Evolutionary conservation across 2,113 vertebrate species (phyloP).

Genomic region (Otus sunia): DNA sequence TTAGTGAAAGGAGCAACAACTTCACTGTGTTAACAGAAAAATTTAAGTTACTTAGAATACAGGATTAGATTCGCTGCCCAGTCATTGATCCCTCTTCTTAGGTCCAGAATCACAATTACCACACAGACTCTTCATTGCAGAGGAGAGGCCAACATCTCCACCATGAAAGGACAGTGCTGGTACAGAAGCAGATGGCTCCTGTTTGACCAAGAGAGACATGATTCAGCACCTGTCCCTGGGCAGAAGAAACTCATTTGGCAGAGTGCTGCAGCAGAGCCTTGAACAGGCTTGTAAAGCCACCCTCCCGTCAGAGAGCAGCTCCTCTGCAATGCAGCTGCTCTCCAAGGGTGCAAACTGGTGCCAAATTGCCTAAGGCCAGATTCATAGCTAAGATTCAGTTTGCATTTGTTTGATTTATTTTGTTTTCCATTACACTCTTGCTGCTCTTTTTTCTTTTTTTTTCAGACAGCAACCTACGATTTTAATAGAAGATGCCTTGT

Average conservation of each 20-base stretch:
- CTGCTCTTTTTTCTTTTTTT: neutral
- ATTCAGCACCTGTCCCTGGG: conserved; percentile 38
- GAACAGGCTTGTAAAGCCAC: neutral
- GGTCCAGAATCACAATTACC: neutral
- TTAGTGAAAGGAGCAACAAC: neutral
- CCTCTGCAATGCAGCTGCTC: conserved; percentile 62
- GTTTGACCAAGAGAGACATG: neutral
- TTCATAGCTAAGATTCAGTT: conserved; percentile 35
- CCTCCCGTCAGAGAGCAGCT: neutral
- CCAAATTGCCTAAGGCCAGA: conserved; percentile 28
- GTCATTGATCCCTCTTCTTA: neutral
- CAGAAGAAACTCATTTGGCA: conserved; percentile 6
- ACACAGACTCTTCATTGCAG: neutral
- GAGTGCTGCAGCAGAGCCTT: conserved; percentile 4
- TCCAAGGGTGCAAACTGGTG: conserved; percentile 9
- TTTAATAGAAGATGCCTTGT: conserved; percentile 7
- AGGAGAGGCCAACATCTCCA: neutral
- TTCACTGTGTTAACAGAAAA: neutral
- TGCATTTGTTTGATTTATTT: conserved; percentile 41
- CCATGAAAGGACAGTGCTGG: neutral
- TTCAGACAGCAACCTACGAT: neutral
- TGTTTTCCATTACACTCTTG: neutral
- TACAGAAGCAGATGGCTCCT: conserved; percentile 17
- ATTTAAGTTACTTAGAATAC: neutral
- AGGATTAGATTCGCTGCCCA: neutral